Conservation (phyloP, 1,140 invertebrate species). For the Acyrthosiphon pisum region DNA sequence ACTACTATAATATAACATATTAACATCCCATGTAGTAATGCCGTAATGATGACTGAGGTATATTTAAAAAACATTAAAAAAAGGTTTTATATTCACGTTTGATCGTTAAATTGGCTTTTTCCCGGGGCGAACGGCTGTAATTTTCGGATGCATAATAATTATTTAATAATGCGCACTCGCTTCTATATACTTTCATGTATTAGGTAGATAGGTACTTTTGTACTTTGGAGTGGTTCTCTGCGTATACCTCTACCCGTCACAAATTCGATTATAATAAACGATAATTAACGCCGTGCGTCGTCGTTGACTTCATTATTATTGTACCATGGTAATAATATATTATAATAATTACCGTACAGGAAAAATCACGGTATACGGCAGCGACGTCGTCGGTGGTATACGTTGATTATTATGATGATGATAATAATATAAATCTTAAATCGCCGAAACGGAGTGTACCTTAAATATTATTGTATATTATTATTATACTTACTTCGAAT, state of each 20-base stretch:
- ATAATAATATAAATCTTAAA: neutral
- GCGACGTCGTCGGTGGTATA: neutral
- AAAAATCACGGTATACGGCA: neutral
- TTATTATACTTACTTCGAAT: neutral
- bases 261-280: constrained; percentile 4
- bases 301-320: neutral
- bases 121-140: neutral
- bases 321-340: neutral
- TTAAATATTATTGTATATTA: neutral
- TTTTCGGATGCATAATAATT: neutral
- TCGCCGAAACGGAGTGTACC: neutral
- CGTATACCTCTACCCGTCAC: neutral
- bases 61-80: neutral
- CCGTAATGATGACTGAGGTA: neutral
- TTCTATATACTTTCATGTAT: neutral
- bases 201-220: neutral
- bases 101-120: neutral
- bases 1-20: no score
- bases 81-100: neutral
- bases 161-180: neutral
- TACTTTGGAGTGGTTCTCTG: neutral
- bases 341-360: neutral
- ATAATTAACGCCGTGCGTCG: neutral
- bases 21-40: neutral
- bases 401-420: no score